These are phyloP conservation scores for Petrocephalus sullivani DNA, from an alignment of 2,797 vertebrate species.

Conservation along the genomic window DNA sequence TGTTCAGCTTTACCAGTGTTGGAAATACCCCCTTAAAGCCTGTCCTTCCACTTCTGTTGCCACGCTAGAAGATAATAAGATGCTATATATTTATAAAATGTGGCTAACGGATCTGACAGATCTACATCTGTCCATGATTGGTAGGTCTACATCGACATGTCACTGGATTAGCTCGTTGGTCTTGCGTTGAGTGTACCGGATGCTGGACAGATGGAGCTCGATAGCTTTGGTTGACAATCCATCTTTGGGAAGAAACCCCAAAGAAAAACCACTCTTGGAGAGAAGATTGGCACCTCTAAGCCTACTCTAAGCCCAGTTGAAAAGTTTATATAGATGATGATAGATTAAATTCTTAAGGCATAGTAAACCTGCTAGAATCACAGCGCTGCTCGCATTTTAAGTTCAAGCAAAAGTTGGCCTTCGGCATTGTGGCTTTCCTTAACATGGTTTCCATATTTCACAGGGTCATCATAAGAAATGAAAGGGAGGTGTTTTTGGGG, in stretches of 20 bases:
- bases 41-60: neutral
- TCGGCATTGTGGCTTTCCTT: neutral
- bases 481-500: neutral
- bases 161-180: neutral
- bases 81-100: neutral
- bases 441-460: neutral
- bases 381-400: neutral
- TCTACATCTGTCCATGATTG: neutral
- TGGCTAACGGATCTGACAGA: neutral
- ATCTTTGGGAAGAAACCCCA: neutral
- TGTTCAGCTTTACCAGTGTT: neutral
- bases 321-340: neutral
- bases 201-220: neutral
- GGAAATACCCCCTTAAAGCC: neutral
- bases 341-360: neutral
- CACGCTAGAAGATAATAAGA: neutral
- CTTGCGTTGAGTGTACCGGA: neutral
- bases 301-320: neutral
- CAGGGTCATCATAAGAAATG: neutral
- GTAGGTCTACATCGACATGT: neutral
- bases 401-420: neutral
- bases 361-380: neutral
- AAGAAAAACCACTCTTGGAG: neutral
- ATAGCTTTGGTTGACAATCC: neutral
- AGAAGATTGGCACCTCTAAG: neutral